Evolutionary conservation across 2,888 invertebrate genomes (phyloP), one percentile per base, ranked within the genome.

Genomic region (Helobdella robusta): DNA sequence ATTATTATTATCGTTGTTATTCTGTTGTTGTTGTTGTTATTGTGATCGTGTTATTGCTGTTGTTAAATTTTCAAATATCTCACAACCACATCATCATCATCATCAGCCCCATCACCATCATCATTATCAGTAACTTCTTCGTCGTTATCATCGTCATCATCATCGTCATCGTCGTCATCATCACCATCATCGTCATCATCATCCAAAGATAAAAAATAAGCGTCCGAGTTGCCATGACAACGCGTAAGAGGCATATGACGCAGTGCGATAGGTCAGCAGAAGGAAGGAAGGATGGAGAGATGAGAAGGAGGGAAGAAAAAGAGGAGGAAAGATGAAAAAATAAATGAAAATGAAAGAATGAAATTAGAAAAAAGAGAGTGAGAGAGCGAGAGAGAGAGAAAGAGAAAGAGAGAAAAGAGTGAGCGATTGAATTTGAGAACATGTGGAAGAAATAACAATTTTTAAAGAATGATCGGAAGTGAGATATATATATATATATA

Each of bases 71-170:
- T n/a, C n/a, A n/a, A n/a, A n/a, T n/a, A n/a, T n/a, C n/a, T n/a
- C n/a, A n/a, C n/a, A n/a, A n/a, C n/a, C n/a, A n/a, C 59, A 59
- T n/a, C 59, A n/a, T 59, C 35, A 4, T 35, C 2, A 35, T 59
- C 59, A 32, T 34, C 59, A 59, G 15, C 59, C 2, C 34, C n/a
- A 35, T 34, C 59, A 59, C 36, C 59, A 59, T 59, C 59, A 59
- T 59, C 59, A 59, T 2, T n/a, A 58, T 18, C 50, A 18, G n/a
- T 25, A 50, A 23, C 50, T 23, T 50, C 50, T 23, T 50, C 50
- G 5, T 50, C 50, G 25, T 50, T 25, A 50, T 50, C 50, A n/a
- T n/a, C 5, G 6, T 50, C 23, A 8, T 40, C 23, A 56, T 56
- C 56, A 56, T 56, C 56, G 18, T 28, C 56, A 18, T 28, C 54